Evolutionary conservation across 2,113 vertebrate species (phyloP), one percentile per base, ranked within the genome.

Genomic region (Lethenteron reissneri): DNA sequence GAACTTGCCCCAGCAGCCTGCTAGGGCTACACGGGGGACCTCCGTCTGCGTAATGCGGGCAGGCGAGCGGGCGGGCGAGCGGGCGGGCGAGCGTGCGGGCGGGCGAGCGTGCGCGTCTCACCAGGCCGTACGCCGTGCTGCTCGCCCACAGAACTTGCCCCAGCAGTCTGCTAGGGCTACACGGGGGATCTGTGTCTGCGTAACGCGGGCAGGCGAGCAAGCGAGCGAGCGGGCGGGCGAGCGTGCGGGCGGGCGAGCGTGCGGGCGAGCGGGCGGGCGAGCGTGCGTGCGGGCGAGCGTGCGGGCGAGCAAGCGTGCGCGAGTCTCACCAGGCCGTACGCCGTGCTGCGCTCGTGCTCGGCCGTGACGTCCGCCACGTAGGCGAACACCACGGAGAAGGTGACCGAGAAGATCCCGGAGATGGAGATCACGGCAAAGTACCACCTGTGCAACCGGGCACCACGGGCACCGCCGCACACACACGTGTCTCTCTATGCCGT

Each of bases 351-450:
- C 74, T 92, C 88, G 69, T 92, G 88, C 75, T 92, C 88, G 77
- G 89, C 86, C 0, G 88, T 92, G 78, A 92, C 88, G 75, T 92
- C 88, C 0, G 88, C 88, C 76, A 89, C 87, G 0, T 90, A 90
- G 25, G 88, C 89, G 79, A 92, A 92, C 72, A 90, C 88, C 73
- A 89, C 87, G 1, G 88, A 92, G 71, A 92, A 92, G 12, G 88
- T 90, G 77, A 92, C 88, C 14, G 88, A 87, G 74, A 92, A 92
- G 71, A 92, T 87, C 9, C 88, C 88, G 1, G 88, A 90, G 85
- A 92, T 87, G 70, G 88, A 92, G 79, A 92, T 92, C 72, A 92
- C 87, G 1, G 88, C 88, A 80, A 92, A 92, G 76, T 92, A 92
- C 88, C 88, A 92, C 88, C 88, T 92, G 78, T 2, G 19, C 19